These are phyloP conservation scores for Drosophila mimica DNA, from an alignment of 2,888 invertebrate species.

Conservation along the genomic window DNA sequence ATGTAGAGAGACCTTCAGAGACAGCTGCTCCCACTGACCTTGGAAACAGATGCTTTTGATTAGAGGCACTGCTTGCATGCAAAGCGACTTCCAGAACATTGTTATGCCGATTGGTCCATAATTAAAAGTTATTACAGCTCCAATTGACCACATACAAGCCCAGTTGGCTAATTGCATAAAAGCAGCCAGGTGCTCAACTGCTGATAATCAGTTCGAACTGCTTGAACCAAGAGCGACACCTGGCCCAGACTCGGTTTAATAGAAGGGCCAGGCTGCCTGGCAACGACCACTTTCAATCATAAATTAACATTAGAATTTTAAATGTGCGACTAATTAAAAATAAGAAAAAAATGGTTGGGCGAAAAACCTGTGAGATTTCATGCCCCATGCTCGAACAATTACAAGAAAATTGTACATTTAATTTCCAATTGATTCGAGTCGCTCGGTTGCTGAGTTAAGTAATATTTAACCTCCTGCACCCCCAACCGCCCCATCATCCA, in stretches of 20 bases:
- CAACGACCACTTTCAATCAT: slow-evolving; percentile 74
- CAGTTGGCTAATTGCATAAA: slow-evolving; percentile 44
- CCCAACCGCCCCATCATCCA: not conserved
- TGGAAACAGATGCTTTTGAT: slow-evolving; percentile 31
- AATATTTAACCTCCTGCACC: slow-evolving; percentile 5
- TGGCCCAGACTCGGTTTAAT: slow-evolving; percentile 59
- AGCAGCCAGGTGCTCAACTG: slow-evolving; percentile 32
- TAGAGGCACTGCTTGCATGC: slow-evolving; percentile 53
- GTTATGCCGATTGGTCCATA: slow-evolving; percentile 67
- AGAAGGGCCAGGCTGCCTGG: slow-evolving; percentile 63
- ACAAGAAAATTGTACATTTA: slow-evolving; percentile 72
- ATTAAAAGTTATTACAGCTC: slow-evolving; percentile 74
- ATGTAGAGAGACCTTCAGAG: slow-evolving; percentile 1
- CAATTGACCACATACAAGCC: slow-evolving; percentile 63
- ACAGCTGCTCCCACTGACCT: slow-evolving; percentile 30
- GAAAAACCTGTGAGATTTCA: slow-evolving; percentile 76
- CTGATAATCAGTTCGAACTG: slow-evolving; percentile 66
- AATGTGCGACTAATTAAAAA: slow-evolving; percentile 71
- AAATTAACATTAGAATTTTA: slow-evolving; percentile 80
- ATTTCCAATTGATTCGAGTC: slow-evolving; percentile 46
- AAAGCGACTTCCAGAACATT: slow-evolving; percentile 57
- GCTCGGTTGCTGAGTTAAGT: slow-evolving; percentile 47
- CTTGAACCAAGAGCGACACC: slow-evolving; percentile 60
- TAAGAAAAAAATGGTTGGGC: slow-evolving; percentile 16
- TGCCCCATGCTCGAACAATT: slow-evolving; percentile 66